Percentiles rank a stretch among this genome's conserved stretches.
phyloP scores from a whole-genome alignment of 2,797 vertebrate species.

The Threskiornis aethiopicus region DNA sequence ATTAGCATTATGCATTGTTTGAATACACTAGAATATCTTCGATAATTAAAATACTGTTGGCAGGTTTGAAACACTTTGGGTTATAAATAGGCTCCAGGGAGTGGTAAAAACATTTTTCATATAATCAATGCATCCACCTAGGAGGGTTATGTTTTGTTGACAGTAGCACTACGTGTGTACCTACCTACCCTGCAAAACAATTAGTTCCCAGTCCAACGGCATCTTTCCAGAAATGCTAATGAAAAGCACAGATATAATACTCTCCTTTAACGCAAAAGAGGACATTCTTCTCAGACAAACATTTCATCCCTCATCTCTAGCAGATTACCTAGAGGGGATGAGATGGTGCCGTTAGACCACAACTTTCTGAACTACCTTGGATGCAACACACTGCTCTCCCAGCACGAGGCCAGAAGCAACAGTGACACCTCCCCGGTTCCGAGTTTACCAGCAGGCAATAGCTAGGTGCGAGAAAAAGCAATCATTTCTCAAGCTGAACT shows the following conservation, averaged over 20 bases:
- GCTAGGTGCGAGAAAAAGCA: background rate
- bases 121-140: slow-evolving; percentile 1
- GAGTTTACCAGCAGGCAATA: fast-evolving
- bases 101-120: slow-evolving; percentile 43
- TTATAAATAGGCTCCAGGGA: slow-evolving; percentile 43
- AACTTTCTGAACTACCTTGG: background rate
- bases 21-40: background rate
- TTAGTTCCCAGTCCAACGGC: background rate
- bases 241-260: background rate
- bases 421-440: fast-evolving
- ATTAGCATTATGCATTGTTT: slow-evolving; percentile 33
- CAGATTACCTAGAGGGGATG: background rate
- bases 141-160: background rate
- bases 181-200: background rate
- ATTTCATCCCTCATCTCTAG: background rate
- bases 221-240: background rate
- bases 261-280: background rate
- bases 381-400: too few relatives aligned
- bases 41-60: slow-evolving; percentile 39
- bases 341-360: fast-evolving
- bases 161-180: background rate
- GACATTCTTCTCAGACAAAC: background rate
- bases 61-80: slow-evolving; percentile 2
- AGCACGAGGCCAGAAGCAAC: fast-evolving
- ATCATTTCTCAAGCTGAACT: background rate